phyloP scores from a whole-genome alignment of 2,113 vertebrate genomes.

The Tachuris rubrigastra region DNA sequence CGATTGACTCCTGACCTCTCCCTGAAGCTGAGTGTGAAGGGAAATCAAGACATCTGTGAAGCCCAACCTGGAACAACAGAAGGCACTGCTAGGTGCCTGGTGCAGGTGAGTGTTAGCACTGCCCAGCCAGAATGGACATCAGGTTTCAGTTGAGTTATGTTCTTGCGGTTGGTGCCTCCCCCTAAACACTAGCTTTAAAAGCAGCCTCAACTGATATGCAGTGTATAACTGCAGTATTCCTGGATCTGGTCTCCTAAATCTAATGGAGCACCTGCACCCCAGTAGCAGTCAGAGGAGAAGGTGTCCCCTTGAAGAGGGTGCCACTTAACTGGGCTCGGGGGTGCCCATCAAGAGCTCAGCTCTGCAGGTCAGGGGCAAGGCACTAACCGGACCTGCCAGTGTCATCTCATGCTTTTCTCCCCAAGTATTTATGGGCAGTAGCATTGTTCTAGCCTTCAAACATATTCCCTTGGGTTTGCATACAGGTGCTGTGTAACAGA shows the following conservation, averaged over 20 bases:
- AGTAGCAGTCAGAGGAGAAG: background rate
- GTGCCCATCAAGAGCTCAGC: background rate
- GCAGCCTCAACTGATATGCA: background rate
- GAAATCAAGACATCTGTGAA: background rate
- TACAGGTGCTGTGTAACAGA: background rate
- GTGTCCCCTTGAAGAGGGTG: background rate
- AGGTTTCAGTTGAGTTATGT: background rate
- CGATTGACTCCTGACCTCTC: background rate
- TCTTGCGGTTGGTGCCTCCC: rapidly evolving
- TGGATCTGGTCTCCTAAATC: background rate
- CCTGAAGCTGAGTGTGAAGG: background rate
- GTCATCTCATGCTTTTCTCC: background rate
- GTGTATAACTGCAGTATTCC: background rate
- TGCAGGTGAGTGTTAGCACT: background rate
- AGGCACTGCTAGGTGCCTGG: background rate
- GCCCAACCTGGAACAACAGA: background rate
- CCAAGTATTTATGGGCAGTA: background rate
- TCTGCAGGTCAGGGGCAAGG: background rate
- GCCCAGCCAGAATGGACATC: background rate
- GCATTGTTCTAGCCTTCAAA: background rate
- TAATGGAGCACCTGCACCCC: background rate
- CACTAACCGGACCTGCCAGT: background rate
- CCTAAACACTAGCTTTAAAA: background rate
- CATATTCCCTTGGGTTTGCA: background rate
- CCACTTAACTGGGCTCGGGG: background rate